Evolutionary conservation across 2,113 vertebrate species (phyloP).

Genomic region (Caranx melampygus): DNA sequence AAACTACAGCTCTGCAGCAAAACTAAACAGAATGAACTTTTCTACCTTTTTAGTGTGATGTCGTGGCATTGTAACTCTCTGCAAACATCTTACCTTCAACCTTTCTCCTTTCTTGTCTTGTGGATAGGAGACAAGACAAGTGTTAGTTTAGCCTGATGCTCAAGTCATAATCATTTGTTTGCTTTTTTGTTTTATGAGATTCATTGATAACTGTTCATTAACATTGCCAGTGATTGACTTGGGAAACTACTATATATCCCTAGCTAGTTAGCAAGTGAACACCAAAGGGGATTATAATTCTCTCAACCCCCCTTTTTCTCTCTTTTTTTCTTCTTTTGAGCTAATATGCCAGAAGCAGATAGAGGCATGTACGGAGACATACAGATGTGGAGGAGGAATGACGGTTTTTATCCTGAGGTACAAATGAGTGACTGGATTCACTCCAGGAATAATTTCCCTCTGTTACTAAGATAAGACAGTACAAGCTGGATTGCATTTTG

Average conservation of each 20-base stretch:
- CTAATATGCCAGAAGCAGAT: not conserved
- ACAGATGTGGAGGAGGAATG: conserved; percentile 4
- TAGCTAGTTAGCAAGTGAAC: not conserved
- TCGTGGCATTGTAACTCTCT: not conserved
- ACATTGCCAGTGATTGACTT: not conserved
- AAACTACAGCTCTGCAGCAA: conserved; percentile 1
- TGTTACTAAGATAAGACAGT: conserved; percentile 35
- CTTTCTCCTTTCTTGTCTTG: not conserved
- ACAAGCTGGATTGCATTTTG: conserved; percentile 39
- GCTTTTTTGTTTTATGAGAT: not conserved
- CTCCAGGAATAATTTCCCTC: conserved; percentile 40
- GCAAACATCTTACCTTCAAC: not conserved
- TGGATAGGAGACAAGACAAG: not conserved
- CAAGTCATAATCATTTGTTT: not conserved
- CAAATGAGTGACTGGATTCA: conserved; percentile 33
- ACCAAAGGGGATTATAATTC: not conserved
- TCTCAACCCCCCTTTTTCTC: not conserved
- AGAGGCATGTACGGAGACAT: not conserved
- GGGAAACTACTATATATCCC: not conserved
- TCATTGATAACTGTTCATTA: conserved; percentile 2
- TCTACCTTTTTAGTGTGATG: not conserved
- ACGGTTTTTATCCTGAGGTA: conserved; percentile 40
- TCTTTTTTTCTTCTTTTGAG: not conserved
- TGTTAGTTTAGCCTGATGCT: not conserved
- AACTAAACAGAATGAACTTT: not conserved